Conservation (phyloP, 2,113 vertebrate species). For the Thalassoma bifasciatum region DNA sequence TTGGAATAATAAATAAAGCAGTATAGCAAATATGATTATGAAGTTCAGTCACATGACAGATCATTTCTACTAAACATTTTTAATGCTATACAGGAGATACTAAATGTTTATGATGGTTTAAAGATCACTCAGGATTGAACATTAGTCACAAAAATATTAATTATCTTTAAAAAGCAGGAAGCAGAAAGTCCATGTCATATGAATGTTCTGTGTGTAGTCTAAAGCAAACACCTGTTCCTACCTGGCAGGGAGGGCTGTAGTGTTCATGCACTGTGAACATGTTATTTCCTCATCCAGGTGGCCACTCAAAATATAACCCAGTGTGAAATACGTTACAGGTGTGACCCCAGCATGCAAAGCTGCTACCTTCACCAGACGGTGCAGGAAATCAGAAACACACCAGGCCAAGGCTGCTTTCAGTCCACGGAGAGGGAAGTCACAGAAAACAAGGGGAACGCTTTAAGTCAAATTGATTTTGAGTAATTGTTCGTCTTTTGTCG, state of each 20-base stretch:
- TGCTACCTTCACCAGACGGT: conserved; percentile 67
- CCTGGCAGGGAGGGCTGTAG: conserved; percentile 67
- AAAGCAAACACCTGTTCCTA: conserved; percentile 73
- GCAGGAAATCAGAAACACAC: conserved; percentile 70
- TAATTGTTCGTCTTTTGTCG: not conserved
- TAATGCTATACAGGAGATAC: not conserved
- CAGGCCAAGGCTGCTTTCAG: conserved; percentile 37
- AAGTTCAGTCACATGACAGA: conserved; percentile 7
- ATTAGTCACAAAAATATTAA: not conserved
- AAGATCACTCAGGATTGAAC: not conserved
- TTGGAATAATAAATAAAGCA: conserved; percentile 31
- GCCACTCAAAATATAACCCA: conserved; percentile 75
- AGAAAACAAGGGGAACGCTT: conserved; percentile 1
- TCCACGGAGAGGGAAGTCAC: conserved; percentile 25
- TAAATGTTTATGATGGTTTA: not conserved
- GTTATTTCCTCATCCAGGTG: conserved; percentile 83
- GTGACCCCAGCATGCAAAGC: conserved; percentile 78
- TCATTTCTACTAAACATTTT: conserved; percentile 3
- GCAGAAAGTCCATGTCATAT: conserved; percentile 2
- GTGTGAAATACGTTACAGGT: conserved; percentile 79
- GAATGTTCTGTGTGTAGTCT: conserved; percentile 34
- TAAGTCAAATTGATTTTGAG: not conserved
- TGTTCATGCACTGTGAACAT: conserved; percentile 74
- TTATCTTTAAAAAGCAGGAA: not conserved
- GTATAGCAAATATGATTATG: not conserved